Percentiles rank a stretch among this genome's conserved stretches.
Evolutionary conservation across 2,797 vertebrate genomes (phyloP).

Genomic region (Vespertilio murinus): DNA sequence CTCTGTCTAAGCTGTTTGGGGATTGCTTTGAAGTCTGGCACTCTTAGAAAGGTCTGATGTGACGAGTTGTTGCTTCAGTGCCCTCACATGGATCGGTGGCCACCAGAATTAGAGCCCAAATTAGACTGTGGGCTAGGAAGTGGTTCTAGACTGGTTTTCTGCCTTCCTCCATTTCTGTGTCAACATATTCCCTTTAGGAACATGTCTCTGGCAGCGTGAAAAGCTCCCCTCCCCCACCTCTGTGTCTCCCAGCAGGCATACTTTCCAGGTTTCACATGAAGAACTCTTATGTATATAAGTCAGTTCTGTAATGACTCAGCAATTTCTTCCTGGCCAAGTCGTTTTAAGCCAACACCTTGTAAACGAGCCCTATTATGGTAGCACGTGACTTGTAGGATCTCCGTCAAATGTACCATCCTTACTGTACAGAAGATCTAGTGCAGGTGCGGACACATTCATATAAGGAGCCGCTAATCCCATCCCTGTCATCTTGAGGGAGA

Average conservation of each 20-base stretch:
- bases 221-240: neutral
- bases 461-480: neutral
- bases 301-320: neutral
- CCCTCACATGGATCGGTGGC: neutral
- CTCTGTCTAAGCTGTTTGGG: conserved; percentile 63
- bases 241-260: neutral
- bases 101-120: neutral
- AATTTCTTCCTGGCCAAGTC: conserved; percentile 54
- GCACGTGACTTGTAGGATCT: neutral
- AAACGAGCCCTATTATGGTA: neutral
- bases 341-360: conserved; percentile 19
- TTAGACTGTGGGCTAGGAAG: neutral
- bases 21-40: conserved; percentile 45
- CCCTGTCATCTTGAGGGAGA: neutral
- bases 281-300: neutral
- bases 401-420: neutral
- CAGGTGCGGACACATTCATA: neutral
- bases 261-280: neutral
- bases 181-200: neutral
- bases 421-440: neutral
- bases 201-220: neutral
- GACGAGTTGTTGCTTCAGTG: conserved; percentile 33
- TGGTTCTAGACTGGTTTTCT: neutral
- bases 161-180: neutral
- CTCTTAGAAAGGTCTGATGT: conserved; percentile 42